Evolutionary conservation across 1,140 invertebrate species (phyloP).

Genomic region (Penaeus chinensis): DNA sequence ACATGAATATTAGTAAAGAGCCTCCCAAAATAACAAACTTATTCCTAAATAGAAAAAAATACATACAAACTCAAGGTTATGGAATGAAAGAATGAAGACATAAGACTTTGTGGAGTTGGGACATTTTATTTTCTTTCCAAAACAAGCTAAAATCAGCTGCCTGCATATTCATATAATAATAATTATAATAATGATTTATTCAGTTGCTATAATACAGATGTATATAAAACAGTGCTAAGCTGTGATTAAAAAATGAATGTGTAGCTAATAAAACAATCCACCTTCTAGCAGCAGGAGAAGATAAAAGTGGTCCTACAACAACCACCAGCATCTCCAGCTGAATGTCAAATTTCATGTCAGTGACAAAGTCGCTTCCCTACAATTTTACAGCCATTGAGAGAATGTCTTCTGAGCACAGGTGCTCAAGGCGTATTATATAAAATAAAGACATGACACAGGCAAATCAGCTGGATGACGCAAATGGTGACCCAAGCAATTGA

Average conservation of each 20-base stretch:
- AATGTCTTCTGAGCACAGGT: neutral
- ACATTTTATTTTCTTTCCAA: conserved; percentile 57
- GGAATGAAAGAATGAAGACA: conserved; percentile 52
- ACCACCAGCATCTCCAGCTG: conserved; percentile 38
- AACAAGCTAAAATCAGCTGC: conserved; percentile 60
- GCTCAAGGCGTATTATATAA: conserved; percentile 6
- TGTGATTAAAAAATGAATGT: conserved; percentile 54
- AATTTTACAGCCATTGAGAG: neutral
- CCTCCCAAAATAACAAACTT: conserved; percentile 17
- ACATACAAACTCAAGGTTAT: conserved; percentile 29
- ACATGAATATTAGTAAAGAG: neutral
- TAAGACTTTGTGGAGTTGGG: conserved; percentile 55
- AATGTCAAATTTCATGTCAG: conserved; percentile 19
- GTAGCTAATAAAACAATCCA: conserved; percentile 58
- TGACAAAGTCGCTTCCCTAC: neutral
- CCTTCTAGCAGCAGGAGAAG: conserved; percentile 54
- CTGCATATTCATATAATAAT: conserved; percentile 58
- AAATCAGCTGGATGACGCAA: conserved; percentile 28
- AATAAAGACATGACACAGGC: conserved; percentile 3
- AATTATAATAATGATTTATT: conserved; percentile 58
- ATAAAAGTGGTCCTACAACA: conserved; percentile 37
- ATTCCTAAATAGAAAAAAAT: neutral
- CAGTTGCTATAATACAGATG: conserved; percentile 59
- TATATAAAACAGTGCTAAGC: conserved; percentile 62
- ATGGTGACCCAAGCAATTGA: conserved; percentile 34